Percentiles rank a stretch among this genome's conserved stretches.
Evolutionary conservation across 2,797 vertebrate species (phyloP).

Genomic region (Artibeus lituratus): DNA sequence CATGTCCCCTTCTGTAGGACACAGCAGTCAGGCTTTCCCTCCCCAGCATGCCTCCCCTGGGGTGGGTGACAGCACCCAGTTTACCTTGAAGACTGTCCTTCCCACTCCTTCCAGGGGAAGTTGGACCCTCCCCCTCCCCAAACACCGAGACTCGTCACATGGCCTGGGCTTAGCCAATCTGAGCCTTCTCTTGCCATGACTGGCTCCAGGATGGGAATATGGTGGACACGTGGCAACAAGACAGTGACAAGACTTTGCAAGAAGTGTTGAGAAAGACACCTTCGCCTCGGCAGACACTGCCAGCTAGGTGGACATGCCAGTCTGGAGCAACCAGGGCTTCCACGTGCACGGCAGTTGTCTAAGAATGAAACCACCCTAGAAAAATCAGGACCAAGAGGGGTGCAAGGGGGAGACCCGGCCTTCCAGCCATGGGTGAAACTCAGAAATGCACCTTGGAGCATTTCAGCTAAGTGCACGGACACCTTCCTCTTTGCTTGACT

Average conservation of each 20-base stretch:
- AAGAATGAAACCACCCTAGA: not conserved
- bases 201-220: not conserved
- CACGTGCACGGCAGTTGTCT: rapidly evolving
- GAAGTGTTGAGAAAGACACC: not conserved
- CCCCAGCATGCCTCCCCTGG: too few relatives aligned
- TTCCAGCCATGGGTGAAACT: not conserved
- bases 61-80: not conserved
- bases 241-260: not conserved
- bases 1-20: not conserved
- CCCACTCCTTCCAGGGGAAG: not conserved
- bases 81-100: not conserved
- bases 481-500: not conserved
- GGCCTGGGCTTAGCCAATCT: not conserved
- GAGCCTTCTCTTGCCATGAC: not conserved
- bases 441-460: not conserved
- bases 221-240: not conserved
- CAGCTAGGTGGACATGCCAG: not conserved
- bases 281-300: not conserved
- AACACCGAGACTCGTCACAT: not conserved
- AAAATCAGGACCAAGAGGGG: not conserved
- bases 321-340: not conserved
- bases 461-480: rapidly evolving
- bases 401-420: not conserved
- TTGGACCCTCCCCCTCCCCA: not conserved
- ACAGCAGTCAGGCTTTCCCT: not conserved